These are phyloP conservation scores for Aphelinus atriplicis DNA, from an alignment of 1,140 invertebrate genomes.

Conservation along the genomic window DNA sequence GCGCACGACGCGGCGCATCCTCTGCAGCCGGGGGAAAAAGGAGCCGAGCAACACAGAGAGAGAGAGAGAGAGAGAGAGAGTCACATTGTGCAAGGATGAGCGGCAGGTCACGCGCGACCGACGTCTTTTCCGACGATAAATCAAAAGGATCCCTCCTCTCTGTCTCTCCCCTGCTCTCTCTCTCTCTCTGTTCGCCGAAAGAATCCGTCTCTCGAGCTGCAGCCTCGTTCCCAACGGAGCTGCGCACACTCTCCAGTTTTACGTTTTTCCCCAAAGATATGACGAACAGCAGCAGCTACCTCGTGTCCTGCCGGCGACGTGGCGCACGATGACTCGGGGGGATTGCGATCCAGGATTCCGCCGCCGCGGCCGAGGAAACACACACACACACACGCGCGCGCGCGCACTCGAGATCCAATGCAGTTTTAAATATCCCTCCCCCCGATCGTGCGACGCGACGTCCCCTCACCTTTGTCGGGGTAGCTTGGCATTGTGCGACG, in stretches of 20 bases:
- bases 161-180: background rate
- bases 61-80: background rate
- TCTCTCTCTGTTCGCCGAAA: background rate
- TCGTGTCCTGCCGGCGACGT: background rate
- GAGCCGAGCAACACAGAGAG: too few relatives aligned
- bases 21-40: too few relatives aligned
- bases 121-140: slow-evolving; percentile 35
- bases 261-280: slow-evolving; percentile 24
- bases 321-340: slow-evolving; percentile 17
- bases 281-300: background rate
- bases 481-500: too few relatives aligned
- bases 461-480: too few relatives aligned
- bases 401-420: too few relatives aligned
- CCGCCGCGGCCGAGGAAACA: slow-evolving; percentile 16
- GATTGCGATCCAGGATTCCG: slow-evolving; percentile 8
- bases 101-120: slow-evolving; percentile 34
- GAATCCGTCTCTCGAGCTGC: too few relatives aligned
- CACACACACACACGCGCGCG: background rate
- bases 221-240: background rate
- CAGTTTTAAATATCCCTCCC: too few relatives aligned
- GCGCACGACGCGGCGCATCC: too few relatives aligned
- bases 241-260: background rate
- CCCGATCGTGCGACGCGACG: too few relatives aligned
- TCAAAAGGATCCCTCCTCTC: slow-evolving; percentile 17
- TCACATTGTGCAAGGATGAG: slow-evolving; percentile 26